phyloP scores from a whole-genome alignment of 2,888 invertebrate species.

The Phrixothrix hirtus region DNA sequence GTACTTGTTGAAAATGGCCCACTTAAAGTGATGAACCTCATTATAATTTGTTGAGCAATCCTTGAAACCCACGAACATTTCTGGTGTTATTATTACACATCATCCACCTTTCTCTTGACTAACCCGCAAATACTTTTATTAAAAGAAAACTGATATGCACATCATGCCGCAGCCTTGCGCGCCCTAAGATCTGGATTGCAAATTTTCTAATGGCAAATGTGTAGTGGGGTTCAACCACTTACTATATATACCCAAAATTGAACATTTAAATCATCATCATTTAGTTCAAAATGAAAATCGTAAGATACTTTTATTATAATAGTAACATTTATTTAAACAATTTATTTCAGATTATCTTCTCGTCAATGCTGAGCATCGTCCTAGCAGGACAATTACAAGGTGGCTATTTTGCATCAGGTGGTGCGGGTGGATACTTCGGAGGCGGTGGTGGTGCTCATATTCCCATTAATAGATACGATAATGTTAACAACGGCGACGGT shows the following conservation, averaged over 20 bases:
- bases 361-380: conserved; percentile 12
- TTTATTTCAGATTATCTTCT: conserved; percentile 17
- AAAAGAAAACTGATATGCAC: conserved; percentile 19
- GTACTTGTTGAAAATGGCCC: conserved; percentile 21
- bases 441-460: conserved; percentile 49
- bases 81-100: conserved; percentile 17
- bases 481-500: conserved; percentile 66
- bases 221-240: conserved; percentile 10
- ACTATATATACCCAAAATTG: conserved; percentile 15
- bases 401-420: conserved; percentile 3
- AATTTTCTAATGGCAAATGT: conserved; percentile 9
- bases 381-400: conserved; percentile 11
- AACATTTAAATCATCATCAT: conserved; percentile 1
- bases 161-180: conserved; percentile 19
- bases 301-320: conserved; percentile 2
- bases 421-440: conserved; percentile 2
- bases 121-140: conserved; percentile 20
- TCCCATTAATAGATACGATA: conserved; percentile 64
- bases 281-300: conserved; percentile 21
- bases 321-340: neutral
- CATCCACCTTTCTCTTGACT: conserved; percentile 30
- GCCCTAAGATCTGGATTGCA: conserved; percentile 16
- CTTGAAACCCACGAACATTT: conserved; percentile 26
- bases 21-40: conserved; percentile 13
- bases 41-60: conserved; percentile 21